Percentiles rank a stretch among this genome's conserved stretches.
Evolutionary conservation across 1,140 invertebrate genomes (phyloP).

Genomic region (Papilio helenus): DNA sequence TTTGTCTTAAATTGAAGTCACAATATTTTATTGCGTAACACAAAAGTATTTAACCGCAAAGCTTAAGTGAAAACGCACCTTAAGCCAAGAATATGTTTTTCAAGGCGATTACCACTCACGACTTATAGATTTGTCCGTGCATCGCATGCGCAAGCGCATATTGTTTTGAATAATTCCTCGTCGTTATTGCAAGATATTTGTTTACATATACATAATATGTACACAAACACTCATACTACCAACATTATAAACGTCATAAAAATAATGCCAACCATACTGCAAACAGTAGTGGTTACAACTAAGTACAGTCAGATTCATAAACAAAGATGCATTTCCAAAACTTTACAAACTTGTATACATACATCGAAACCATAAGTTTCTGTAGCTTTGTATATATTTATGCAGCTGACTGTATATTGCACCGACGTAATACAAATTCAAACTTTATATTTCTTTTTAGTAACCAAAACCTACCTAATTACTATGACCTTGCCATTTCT

Average conservation of each 20-base stretch:
- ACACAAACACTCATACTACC: not conserved
- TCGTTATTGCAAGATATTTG: conserved; percentile 6
- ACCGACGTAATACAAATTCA: too few species aligned
- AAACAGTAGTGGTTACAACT: not conserved
- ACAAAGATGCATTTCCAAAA: too few species aligned
- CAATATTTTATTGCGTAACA: too few species aligned
- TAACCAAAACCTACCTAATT: too few species aligned
- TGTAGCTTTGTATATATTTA: too few species aligned
- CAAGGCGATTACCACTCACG: conserved; percentile 31
- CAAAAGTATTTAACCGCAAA: not conserved
- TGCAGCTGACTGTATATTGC: too few species aligned
- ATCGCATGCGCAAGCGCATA: not conserved
- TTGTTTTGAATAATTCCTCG: conserved; percentile 18
- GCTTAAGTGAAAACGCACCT: not conserved
- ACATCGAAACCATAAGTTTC: too few species aligned
- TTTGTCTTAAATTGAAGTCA: too few species aligned
- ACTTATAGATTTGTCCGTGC: conserved; percentile 19
- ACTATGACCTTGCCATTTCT: too few species aligned
- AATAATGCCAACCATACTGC: not conserved
- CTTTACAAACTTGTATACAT: too few species aligned
- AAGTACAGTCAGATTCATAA: too few species aligned
- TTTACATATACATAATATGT: not conserved
- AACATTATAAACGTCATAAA: not conserved
- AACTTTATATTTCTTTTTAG: too few species aligned
- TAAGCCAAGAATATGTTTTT: conserved; percentile 29